A percentile compares a stretch with the other conserved stretches of the same genome.
Conservation (phyloP, 1,140 invertebrate genomes). For the Ips typographus region DNA sequence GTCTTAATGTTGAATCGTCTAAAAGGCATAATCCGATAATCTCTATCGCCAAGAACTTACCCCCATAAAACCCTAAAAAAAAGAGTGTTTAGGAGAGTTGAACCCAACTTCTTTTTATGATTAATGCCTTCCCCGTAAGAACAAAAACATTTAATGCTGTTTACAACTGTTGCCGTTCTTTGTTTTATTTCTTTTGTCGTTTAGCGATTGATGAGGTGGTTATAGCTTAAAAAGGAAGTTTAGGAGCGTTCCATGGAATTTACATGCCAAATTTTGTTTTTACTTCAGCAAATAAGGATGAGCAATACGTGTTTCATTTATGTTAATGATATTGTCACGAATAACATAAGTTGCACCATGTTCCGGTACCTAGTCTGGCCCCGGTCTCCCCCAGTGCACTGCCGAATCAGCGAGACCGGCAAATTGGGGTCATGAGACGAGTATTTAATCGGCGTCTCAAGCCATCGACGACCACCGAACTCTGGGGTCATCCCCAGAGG, state of each 20-base stretch:
- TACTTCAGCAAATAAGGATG: not conserved
- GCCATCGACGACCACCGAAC: no score
- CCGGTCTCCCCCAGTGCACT: no score
- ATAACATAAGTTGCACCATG: no score
- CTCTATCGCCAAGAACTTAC: not conserved
- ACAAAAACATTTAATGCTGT: constrained; percentile 25
- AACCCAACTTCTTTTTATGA: constrained; percentile 21
- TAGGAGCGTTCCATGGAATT: not conserved
- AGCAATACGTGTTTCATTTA: no score
- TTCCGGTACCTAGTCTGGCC: no score
- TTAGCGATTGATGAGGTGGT: constrained; percentile 18
- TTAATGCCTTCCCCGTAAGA: constrained; percentile 13
- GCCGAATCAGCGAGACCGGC: no score
- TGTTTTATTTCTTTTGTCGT: constrained; percentile 22
- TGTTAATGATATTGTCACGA: no score
- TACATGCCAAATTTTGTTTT: not conserved
- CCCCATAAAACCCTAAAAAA: constrained; percentile 14
- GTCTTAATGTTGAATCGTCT: no score
- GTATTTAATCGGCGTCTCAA: no score
- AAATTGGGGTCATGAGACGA: no score
- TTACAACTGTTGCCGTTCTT: constrained; percentile 21
- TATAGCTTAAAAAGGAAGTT: constrained; percentile 11
- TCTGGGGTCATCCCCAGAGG: no score
- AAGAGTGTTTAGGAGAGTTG: not conserved
- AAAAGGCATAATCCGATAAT: not conserved